Evolutionary conservation across 2,797 vertebrate species (phyloP), one percentile per base, ranked within the genome.

Genomic region (Hippopotamyrus pictus): DNA sequence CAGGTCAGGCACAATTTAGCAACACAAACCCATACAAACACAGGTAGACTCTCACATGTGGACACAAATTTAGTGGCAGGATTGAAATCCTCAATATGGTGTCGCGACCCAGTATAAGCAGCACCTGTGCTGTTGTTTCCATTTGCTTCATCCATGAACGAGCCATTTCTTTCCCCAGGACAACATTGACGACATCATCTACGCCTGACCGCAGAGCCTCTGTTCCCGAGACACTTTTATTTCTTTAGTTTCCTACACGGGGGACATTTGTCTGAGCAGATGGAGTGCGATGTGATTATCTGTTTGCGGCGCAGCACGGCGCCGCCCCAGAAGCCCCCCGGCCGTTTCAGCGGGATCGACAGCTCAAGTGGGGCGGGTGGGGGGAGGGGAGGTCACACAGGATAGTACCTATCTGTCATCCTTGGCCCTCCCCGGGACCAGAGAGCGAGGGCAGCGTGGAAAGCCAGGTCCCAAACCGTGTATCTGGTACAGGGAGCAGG

Each of bases 191-290:
- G 14, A 51, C 5, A 46, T 25, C 8, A 51, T 19, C 17, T 6
- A 25, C 0, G 19, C 19, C 22, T 41, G 86, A 46, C 86, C 41
- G 14, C 73, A 51, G 50, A 41, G 69, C 12, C 51, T 48, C 7
- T 88, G 41, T 33, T 33, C 29, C 9, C 9, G 2, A 19, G 29
- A 41, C 37, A 5, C 51, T 57, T 57, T 79, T 79, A 46, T 79
- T 79, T 37, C 22, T 53, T 57, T 87, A 82, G 29, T 54, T 76
- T 54, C 82, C 79, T 62, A 79, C 54, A 83, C 73, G 19, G 41
- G 53, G 44, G 73, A 59, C 89, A 51, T 88, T 90, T 84, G 76
- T 88, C 76, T 83, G 89, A 90, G 73, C 76, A 88, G 89, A 90
- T 88, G 89, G 89, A 88, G 73, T 86, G n/a, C 76, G 17, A 57